These are phyloP conservation scores for Lepidothrix coronata DNA, from an alignment of 2,113 vertebrate genomes.

Conservation along the genomic window DNA sequence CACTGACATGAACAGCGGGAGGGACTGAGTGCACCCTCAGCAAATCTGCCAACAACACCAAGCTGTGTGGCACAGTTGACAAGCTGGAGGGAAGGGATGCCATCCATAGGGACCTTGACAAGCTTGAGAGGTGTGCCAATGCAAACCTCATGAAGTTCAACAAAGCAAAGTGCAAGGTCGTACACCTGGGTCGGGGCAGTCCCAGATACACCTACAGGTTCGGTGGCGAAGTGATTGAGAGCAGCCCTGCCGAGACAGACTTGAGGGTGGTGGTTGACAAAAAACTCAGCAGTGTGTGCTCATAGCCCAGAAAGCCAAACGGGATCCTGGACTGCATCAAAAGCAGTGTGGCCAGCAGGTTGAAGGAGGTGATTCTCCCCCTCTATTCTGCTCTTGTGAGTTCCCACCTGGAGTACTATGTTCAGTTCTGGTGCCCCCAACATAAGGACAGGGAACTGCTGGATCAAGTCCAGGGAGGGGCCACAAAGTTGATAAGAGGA, in stretches of 20 bases:
- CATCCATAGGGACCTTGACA: neutral
- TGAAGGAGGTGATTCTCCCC: neutral
- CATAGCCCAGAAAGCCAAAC: neutral
- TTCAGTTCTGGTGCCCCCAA: neutral
- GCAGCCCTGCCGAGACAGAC: neutral
- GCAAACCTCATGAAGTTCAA: neutral
- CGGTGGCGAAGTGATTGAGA: neutral
- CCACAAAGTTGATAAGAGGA: neutral
- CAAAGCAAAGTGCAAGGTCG: neutral
- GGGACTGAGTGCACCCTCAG: neutral
- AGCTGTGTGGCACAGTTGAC: rapidly evolving
- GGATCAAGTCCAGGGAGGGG: neutral
- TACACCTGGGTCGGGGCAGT: neutral
- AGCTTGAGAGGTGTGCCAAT: neutral
- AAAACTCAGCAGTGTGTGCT: neutral
- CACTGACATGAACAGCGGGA: neutral
- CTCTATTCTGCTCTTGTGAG: neutral
- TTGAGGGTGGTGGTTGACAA: neutral
- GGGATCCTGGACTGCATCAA: neutral
- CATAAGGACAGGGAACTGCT: neutral
- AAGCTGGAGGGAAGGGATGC: neutral
- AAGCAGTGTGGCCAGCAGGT: neutral
- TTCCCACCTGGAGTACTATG: neutral
- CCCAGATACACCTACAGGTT: neutral
- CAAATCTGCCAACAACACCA: rapidly evolving